Conservation (phyloP, 1,140 invertebrate species). For the Drosophila chauvacae region DNA sequence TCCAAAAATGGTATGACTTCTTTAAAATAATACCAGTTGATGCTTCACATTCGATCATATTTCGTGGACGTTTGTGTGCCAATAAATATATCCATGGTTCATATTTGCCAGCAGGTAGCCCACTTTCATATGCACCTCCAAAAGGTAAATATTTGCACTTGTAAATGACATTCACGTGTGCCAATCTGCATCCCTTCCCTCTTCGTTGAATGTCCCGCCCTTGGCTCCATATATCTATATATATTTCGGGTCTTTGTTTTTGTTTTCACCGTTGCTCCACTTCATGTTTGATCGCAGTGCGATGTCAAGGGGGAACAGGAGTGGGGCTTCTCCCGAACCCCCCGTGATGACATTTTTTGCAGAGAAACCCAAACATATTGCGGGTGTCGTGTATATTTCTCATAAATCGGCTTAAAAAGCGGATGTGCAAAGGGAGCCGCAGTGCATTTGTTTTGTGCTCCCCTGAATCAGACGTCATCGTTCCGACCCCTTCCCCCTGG, state of each 20-base stretch:
- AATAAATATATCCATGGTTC: constrained; percentile 59
- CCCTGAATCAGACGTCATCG: constrained; percentile 39
- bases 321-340: not conserved
- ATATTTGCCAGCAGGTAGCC: constrained; percentile 67
- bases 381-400: constrained; percentile 67
- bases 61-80: constrained; percentile 15
- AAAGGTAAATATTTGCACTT: constrained; percentile 78
- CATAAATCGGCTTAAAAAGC: constrained; percentile 79
- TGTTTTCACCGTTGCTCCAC: constrained; percentile 41
- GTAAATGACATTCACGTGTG: constrained; percentile 79
- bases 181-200: constrained; percentile 5
- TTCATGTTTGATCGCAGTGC: constrained; percentile 59
- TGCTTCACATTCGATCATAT: constrained; percentile 6
- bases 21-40: not conserved
- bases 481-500: constrained; percentile 2
- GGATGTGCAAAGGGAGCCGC: constrained; percentile 32
- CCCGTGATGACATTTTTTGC: constrained; percentile 39
- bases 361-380: constrained; percentile 68
- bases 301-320: not conserved
- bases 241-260: constrained; percentile 28
- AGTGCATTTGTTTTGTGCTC: constrained; percentile 59
- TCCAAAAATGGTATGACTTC: not conserved
- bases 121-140: constrained; percentile 64
- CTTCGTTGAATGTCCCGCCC: constrained; percentile 5
- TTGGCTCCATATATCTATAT: not conserved